phyloP scores from a whole-genome alignment of 2,113 vertebrate species.

The Halcyon senegalensis region DNA sequence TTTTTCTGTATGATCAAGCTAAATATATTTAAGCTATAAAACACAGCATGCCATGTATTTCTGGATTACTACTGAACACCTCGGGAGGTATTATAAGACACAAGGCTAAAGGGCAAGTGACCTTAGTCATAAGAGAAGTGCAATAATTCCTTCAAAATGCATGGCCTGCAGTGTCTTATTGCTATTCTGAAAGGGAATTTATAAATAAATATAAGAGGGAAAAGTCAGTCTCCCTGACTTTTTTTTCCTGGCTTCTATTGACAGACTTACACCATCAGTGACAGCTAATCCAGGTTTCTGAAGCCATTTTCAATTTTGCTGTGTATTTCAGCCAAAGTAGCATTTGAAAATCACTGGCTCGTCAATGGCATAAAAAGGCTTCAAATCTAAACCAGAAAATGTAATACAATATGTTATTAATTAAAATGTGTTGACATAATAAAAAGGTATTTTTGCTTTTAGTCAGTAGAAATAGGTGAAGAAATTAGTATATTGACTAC shows the following conservation, averaged over 20 bases:
- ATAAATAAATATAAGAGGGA: conserved; percentile 68
- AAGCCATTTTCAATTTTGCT: conserved; percentile 18
- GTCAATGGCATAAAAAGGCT: not conserved
- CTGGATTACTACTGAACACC: conserved; percentile 15
- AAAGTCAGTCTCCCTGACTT: conserved; percentile 2
- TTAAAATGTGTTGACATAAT: not conserved
- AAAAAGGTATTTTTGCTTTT: conserved; percentile 9
- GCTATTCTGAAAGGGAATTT: conserved; percentile 64
- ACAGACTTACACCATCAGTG: conserved; percentile 25
- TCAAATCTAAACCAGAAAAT: conserved; percentile 28
- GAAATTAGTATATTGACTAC: not conserved
- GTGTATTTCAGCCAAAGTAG: conserved; percentile 30
- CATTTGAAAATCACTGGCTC: conserved; percentile 21
- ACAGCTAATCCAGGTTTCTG: conserved; percentile 15
- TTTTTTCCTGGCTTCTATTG: conserved; percentile 10
- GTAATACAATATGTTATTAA: not conserved
- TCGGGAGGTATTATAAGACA: conserved; percentile 18
- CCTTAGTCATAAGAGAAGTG: conserved; percentile 51
- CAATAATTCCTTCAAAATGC: conserved; percentile 46
- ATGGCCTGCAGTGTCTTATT: conserved; percentile 50
- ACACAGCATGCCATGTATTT: conserved; percentile 31
- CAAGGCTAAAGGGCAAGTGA: conserved; percentile 45
- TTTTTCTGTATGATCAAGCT: conserved; percentile 26
- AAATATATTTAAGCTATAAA: conserved; percentile 35
- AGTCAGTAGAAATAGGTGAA: not conserved